phyloP scores from a whole-genome alignment of 2,888 invertebrate species.

The Melanotus villosus region DNA sequence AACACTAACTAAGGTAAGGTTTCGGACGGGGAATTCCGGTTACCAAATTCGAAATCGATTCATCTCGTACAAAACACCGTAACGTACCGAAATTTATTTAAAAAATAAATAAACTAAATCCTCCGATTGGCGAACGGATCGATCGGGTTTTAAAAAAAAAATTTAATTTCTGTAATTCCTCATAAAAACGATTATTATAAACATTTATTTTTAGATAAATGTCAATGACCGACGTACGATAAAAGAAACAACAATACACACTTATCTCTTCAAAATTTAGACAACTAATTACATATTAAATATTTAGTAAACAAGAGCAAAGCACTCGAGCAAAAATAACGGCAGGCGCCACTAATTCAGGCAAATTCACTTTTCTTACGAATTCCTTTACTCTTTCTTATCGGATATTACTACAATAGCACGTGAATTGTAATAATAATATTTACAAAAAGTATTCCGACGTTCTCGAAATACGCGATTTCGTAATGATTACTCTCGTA shows the following conservation, averaged over 20 bases:
- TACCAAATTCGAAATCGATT: background rate
- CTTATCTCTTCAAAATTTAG: constrained; percentile 52
- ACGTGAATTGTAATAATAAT: constrained; percentile 20
- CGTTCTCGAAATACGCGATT: constrained; percentile 8
- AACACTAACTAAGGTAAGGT: too few species aligned
- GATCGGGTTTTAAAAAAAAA: background rate
- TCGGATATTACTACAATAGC: constrained; percentile 18
- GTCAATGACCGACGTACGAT: constrained; percentile 66
- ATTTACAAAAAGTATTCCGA: background rate
- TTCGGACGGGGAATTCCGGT: background rate
- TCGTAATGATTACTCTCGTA: too few species aligned
- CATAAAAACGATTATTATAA: constrained; percentile 42
- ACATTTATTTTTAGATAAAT: constrained; percentile 64
- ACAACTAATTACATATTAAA: constrained; percentile 39
- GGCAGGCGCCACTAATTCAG: constrained; percentile 12
- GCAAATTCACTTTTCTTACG: constrained; percentile 13
- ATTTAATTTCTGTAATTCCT: constrained; percentile 17
- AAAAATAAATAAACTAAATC: too few species aligned
- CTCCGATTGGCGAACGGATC: background rate
- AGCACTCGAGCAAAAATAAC: constrained; percentile 17
- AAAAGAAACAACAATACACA: constrained; percentile 58
- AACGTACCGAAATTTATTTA: too few species aligned
- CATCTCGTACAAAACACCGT: too few species aligned
- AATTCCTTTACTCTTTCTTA: constrained; percentile 30
- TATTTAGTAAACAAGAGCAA: constrained; percentile 31